These are phyloP conservation scores for Motacilla tschutschensis DNA, from an alignment of 2,113 vertebrate genomes.

Conservation along the genomic window DNA sequence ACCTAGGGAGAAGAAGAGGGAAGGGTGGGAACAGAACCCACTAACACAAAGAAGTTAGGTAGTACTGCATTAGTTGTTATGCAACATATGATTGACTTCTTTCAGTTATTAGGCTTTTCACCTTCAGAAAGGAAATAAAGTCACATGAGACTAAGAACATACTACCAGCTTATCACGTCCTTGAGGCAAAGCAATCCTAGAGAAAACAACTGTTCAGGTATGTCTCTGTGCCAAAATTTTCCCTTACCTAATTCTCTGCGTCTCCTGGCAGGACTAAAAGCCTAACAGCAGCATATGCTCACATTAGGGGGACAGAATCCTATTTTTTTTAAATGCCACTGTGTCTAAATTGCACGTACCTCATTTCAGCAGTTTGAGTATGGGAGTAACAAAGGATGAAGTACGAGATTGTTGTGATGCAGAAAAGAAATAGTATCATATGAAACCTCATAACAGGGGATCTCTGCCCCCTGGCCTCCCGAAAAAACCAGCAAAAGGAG, in stretches of 20 bases:
- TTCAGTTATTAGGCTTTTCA: not conserved
- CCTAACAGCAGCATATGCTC: not conserved
- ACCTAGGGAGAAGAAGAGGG: not conserved
- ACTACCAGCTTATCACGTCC: not conserved
- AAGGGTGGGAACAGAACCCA: not conserved
- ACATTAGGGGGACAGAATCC: not conserved
- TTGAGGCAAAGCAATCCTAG: not conserved
- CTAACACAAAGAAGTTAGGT: not conserved
- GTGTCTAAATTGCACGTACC: not conserved
- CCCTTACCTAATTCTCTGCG: not conserved
- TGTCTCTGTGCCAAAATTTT: not conserved
- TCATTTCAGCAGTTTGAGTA: not conserved
- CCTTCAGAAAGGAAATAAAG: not conserved
- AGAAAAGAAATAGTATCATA: not conserved
- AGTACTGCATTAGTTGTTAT: not conserved
- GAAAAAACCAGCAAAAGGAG: not conserved
- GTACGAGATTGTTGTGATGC: not conserved
- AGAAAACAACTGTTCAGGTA: not conserved
- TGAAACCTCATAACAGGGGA: not conserved
- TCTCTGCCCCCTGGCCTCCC: not conserved
- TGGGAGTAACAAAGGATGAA: not conserved
- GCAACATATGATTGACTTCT: not conserved
- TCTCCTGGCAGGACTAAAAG: not conserved
- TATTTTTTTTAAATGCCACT: not conserved
- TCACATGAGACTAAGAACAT: not conserved